A percentile compares a stretch with the other conserved stretches of the same genome.
These are phyloP conservation scores for Drosophila mayri DNA, from an alignment of 1,140 invertebrate species.

Conservation along the genomic window DNA sequence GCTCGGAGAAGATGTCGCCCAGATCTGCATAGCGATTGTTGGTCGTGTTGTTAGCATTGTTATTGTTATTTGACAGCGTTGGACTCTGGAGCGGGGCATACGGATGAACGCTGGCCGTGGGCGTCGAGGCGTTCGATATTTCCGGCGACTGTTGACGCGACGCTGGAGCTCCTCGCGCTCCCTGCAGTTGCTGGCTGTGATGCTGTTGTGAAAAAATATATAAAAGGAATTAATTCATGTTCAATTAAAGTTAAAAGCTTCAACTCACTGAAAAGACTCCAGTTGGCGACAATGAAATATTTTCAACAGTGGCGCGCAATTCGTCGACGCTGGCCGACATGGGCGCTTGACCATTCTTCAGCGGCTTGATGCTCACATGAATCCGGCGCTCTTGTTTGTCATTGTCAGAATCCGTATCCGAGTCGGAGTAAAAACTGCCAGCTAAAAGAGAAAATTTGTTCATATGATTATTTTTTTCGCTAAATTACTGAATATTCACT, in stretches of 20 bases:
- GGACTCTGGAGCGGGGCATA: slow-evolving; percentile 93
- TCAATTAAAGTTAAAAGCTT: background rate
- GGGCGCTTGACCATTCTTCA: slow-evolving; percentile 93
- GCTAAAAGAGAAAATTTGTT: slow-evolving; percentile 66
- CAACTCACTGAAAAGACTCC: slow-evolving; percentile 85
- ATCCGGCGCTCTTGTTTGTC: slow-evolving; percentile 95
- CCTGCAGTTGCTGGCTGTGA: slow-evolving; percentile 80
- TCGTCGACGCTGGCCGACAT: slow-evolving; percentile 98
- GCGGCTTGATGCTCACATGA: slow-evolving; percentile 97
- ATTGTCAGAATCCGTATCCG: slow-evolving; percentile 95
- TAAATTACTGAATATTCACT: too few species aligned
- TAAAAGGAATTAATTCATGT: background rate
- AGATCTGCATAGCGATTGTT: slow-evolving; percentile 86
- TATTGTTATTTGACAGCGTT: slow-evolving; percentile 87
- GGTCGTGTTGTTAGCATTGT: slow-evolving; percentile 81
- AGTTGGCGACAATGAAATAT: slow-evolving; percentile 94
- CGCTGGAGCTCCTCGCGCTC: slow-evolving; percentile 51
- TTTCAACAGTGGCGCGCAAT: slow-evolving; percentile 95
- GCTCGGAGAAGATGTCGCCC: slow-evolving; percentile 93
- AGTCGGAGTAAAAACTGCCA: slow-evolving; percentile 95
- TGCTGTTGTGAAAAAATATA: slow-evolving; percentile 88
- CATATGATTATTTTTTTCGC: too few species aligned
- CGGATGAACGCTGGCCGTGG: slow-evolving; percentile 91
- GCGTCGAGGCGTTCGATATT: slow-evolving; percentile 94
- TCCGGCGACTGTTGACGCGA: slow-evolving; percentile 89